Base-by-base conservation (phyloP, 1,140 invertebrate genomes). In the Bactericera cockerelli region DNA sequence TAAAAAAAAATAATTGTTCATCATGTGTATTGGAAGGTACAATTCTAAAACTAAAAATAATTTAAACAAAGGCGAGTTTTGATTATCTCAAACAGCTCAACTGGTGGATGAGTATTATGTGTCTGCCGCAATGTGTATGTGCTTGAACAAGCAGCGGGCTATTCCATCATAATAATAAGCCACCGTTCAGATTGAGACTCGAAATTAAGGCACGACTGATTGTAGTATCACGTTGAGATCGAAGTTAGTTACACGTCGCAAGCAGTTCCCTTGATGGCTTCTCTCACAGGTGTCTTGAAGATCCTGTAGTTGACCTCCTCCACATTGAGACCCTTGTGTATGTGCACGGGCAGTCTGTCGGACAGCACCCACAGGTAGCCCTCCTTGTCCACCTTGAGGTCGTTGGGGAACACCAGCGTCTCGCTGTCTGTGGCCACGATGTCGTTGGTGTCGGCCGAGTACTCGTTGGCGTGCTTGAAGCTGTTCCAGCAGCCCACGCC, bases 401-500 rank as follows among this genome's bases (percentile, higher is more conserved):
- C 84, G 42, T 83, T 87, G 3, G 85, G 84, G 60, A 86, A 87
- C 3, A 87, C 72, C 79, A 87, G 80, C 1, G 80, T 82, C 1
- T 75, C 75, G 56, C 84, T 79, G 69, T 81, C 80, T 74, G 79
- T 80, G 57, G 79, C 85, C 42, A 87, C 77, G 28, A 82, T 70
- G 19, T 36, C 79, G n/a, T 63, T 64, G 0, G 63, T 67, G 2
- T 64, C 55, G 3, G 63, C 38, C 2, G 58, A 57, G 57, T 64
- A 68, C 13, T 67, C 62, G 13, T 65, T 59, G 1, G 57, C n/a
- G 38, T 62, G 38, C 36, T 58, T 79, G 0, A 77, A 78, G 0
- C 82, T 84, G 58, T 77, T 81, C 86, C 86, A 89, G 63, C 85
- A 89, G 1, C 81, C 84, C 0, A 89, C 76, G 1, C 83, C 81